Base-by-base conservation (phyloP, 2,797 vertebrate genomes). In the Fratercula arctica region DNA sequence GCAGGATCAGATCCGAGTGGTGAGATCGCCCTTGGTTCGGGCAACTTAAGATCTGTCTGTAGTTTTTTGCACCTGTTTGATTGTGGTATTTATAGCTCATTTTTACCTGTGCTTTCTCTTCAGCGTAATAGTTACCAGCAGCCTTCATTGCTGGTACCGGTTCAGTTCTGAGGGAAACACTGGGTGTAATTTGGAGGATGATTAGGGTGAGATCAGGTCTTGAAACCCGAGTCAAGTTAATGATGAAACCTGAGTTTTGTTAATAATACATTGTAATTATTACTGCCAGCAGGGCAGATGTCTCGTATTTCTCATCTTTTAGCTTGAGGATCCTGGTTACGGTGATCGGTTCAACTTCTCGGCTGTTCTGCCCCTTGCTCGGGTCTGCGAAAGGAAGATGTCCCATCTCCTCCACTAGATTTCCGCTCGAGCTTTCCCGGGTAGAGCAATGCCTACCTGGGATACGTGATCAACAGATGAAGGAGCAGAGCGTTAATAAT, bases 211-310 rank as follows among this genome's bases (percentile, higher is more conserved):
- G 87, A 90, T 93, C 86, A 89, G 79, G 75, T 86, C 64, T 85
- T 75, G 95, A 97, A 97, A 97, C 50, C 12, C 0, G 20, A 94
- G 57, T 68, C 37, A 39, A 74, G 61, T 90, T 96, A 97, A 96
- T 63, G 81, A 96, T 91, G 91, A 97, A 95, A 97, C 78, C 59
- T 69, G 90, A 97, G 88, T 95, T 97, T 97, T 95, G 95, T 97
- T 96, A 97, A 94, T 91, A 96, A 94, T 97, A 69, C 78, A 54
- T 90, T 94, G 50, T 86, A 81, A 74, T 97, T 96, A 85, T 80
- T 92, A 48, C 80, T 93, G 82, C 59, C 8, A 4, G 67, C n/a
- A 83, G 76, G 45, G 68, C 68, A 89, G 73, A 68, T 95, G 76
- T 83, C 79, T 94, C 66, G 0, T 82, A 64, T 93, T 96, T 97